Evolutionary conservation across 2,113 vertebrate genomes (phyloP), one percentile per base, ranked within the genome.

Genomic region (Vombatus ursinus): DNA sequence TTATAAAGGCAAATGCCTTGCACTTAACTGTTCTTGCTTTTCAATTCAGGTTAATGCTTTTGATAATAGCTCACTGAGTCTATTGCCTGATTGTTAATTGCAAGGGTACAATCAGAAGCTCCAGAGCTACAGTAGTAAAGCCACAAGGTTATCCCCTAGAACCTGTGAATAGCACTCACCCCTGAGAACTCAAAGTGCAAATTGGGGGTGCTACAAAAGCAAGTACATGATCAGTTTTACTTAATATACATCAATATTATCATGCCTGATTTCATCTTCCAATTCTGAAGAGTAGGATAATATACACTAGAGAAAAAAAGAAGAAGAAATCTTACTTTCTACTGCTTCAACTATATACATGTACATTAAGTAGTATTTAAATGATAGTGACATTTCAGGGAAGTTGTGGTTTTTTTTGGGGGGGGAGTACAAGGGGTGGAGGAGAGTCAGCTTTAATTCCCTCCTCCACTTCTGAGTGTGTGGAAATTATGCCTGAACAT

Each of bases 261-360:
- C 91, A 94, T n/a, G 23, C 26, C 90, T 61, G 50, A 95, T 92
- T 97, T 49, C 84, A 37, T 57, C 91, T 22, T 54, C 51, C n/a
- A 89, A 48, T 16, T 92, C 90, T 89, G 16, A 37, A 96, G 93
- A 95, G 94, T 28, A 16, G 77, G 49, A 61, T 3, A 68, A 44
- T 50, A 52, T 5, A 84, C 1, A 50, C 31, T 48, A 24, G 94
- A 92, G 52, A 37, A 37, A 4, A 89, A 95, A 96, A 92, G n/a
- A 77, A 14, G 94, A 51, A 92, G 50, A 96, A 47, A 92, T 5
- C 51, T 23, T 93, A 93, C 53, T 48, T 89, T 23, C 95, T 48
- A 92, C 44, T 53, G 68, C 91, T 89, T 54, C 68, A 4, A 77
- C 31, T 61, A 95, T 16, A 52, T 26, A 68, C 0, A 53, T 14